Evolutionary conservation across 2,888 invertebrate species (phyloP).

Genomic region (Thyatira batis): DNA sequence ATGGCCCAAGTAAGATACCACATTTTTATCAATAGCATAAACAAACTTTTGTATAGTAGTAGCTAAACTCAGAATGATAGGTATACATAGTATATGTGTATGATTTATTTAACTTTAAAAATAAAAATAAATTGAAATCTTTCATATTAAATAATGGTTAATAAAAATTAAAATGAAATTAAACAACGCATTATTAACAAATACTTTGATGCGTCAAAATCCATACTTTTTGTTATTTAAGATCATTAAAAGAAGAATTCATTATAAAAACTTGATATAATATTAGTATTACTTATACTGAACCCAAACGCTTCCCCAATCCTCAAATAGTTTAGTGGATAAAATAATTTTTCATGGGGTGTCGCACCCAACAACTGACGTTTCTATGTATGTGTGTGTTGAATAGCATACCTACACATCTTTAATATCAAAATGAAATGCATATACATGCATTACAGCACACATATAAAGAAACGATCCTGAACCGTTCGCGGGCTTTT

Average conservation of each 20-base stretch:
- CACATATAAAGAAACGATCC: constrained; percentile 6
- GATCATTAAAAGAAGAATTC: too few species aligned
- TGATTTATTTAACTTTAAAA: too few species aligned
- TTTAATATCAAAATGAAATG: constrained; percentile 4
- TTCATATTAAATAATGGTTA: background rate
- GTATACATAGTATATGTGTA: too few species aligned
- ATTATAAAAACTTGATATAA: background rate
- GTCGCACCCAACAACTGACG: constrained; percentile 52
- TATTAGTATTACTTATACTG: constrained; percentile 7
- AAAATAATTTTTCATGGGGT: constrained; percentile 60
- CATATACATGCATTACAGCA: constrained; percentile 16
- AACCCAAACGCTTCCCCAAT: constrained; percentile 24
- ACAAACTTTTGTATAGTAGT: too few species aligned
- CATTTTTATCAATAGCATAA: too few species aligned
- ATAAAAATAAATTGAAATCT: background rate
- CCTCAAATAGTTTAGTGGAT: constrained; percentile 33
- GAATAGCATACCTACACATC: constrained; percentile 14
- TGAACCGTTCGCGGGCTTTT: constrained; percentile 1
- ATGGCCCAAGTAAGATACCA: too few species aligned
- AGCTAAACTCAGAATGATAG: too few species aligned
- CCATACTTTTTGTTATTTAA: background rate
- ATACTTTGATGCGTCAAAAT: too few species aligned
- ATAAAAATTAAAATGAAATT: background rate
- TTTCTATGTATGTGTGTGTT: constrained; percentile 36
- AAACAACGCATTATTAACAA: too few species aligned